These are phyloP conservation scores for Elymnias hypermnestra DNA, from an alignment of 1,140 invertebrate genomes.

Conservation along the genomic window DNA sequence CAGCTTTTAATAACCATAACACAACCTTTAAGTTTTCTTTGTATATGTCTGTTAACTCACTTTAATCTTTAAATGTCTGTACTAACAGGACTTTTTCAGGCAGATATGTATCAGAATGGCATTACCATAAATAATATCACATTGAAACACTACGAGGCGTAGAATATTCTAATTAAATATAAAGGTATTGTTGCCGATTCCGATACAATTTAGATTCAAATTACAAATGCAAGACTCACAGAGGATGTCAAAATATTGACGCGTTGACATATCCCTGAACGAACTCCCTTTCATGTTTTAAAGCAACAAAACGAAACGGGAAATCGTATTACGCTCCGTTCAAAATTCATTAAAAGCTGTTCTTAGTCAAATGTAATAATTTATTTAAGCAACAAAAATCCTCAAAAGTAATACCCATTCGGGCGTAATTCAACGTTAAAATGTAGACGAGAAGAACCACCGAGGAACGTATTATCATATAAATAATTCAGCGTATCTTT, in stretches of 20 bases:
- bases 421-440: conserved; percentile 57
- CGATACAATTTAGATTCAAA: too few species aligned
- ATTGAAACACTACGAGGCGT: too few species aligned
- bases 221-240: too few species aligned
- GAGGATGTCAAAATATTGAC: conserved; percentile 27
- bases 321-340: conserved; percentile 52
- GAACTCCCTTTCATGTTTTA: conserved; percentile 63
- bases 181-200: too few species aligned
- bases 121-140: too few species aligned
- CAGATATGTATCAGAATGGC: too few species aligned
- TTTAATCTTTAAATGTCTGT: too few species aligned
- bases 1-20: too few species aligned
- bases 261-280: conserved; percentile 41
- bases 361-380: conserved; percentile 68
- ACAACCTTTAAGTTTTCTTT: too few species aligned
- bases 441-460: conserved; percentile 37
- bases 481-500: conserved; percentile 74
- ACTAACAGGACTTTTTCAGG: too few species aligned
- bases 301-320: conserved; percentile 49
- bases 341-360: conserved; percentile 71
- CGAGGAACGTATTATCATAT: conserved; percentile 58
- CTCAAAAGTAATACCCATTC: conserved; percentile 70
- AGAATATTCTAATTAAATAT: too few species aligned
- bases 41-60: too few species aligned
- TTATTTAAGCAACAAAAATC: conserved; percentile 73